These are phyloP conservation scores for Lysiphlebus fabarum DNA, from an alignment of 1,140 invertebrate genomes.

Conservation along the genomic window DNA sequence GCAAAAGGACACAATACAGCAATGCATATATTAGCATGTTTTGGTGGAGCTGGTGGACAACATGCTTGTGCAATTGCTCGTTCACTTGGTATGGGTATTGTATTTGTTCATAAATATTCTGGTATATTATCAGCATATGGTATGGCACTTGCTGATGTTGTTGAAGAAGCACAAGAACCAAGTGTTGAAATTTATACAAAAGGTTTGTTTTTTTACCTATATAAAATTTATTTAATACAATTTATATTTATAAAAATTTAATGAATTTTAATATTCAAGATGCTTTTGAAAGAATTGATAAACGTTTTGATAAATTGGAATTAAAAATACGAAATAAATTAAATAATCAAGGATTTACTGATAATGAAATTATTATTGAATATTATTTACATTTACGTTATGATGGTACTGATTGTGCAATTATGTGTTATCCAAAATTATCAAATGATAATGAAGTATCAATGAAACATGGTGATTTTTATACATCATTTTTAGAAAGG, in stretches of 20 bases:
- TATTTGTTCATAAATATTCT: conserved; percentile 92
- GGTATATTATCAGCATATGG: conserved; percentile 97
- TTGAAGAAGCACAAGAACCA: conserved; percentile 90
- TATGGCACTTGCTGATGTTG: conserved; percentile 96
- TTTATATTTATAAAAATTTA: too few relatives aligned
- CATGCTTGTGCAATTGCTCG: conserved; percentile 96
- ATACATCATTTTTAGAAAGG: conserved; percentile 68
- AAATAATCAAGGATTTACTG: conserved; percentile 69
- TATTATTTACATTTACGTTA: conserved; percentile 87
- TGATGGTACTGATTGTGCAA: conserved; percentile 89
- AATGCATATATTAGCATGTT: conserved; percentile 89
- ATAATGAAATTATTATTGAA: conserved; percentile 65
- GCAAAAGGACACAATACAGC: conserved; percentile 95
- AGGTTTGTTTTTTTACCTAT: too few relatives aligned
- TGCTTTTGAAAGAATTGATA: conserved; percentile 67
- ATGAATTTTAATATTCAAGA: too few relatives aligned
- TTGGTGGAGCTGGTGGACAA: conserved; percentile 97
- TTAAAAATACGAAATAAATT: conserved; percentile 67
- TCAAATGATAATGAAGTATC: conserved; percentile 21
- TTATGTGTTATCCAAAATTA: conserved; percentile 73
- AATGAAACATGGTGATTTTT: conserved; percentile 72
- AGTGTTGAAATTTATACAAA: conserved; percentile 68
- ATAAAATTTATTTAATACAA: too few relatives aligned
- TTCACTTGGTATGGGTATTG: conserved; percentile 80
- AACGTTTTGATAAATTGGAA: conserved; percentile 63